Conservation (phyloP, 1,140 invertebrate species). For the Formica exsecta region DNA sequence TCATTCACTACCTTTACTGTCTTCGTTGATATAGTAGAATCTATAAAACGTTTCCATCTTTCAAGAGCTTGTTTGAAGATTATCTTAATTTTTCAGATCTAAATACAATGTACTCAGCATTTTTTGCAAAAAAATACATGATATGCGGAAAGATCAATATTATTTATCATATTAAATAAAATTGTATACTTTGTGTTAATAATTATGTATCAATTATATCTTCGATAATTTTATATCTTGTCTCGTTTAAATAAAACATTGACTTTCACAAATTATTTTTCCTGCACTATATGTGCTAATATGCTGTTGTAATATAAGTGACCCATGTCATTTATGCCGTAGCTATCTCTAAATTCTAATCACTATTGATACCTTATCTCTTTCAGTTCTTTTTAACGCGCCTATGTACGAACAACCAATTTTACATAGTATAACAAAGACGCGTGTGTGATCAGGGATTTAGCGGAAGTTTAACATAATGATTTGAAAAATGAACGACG, state of each 20-base stretch:
- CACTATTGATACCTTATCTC: constrained; percentile 7
- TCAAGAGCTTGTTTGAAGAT: not conserved
- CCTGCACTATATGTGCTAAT: not conserved
- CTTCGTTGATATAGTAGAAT: not conserved
- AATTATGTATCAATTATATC: not conserved
- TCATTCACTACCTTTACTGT: not conserved
- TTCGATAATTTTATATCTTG: constrained; percentile 16
- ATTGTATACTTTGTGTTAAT: not conserved
- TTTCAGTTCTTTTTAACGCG: not conserved
- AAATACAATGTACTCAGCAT: not conserved
- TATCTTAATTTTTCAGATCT: constrained; percentile 4
- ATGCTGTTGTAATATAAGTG: not conserved
- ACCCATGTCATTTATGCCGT: not conserved
- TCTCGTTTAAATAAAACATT: not conserved
- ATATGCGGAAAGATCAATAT: not conserved
- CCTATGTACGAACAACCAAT: not conserved
- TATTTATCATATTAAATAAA: constrained; percentile 20
- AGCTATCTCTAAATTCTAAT: constrained; percentile 39
- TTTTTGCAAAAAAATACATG: not conserved
- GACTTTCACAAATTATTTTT: constrained; percentile 5
- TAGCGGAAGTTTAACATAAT: constrained; percentile 1
- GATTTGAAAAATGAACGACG: not conserved
- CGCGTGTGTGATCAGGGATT: not conserved
- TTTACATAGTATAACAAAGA: not conserved
- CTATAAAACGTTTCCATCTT: not conserved